Evolutionary conservation across 2,113 vertebrate species (phyloP).

Genomic region (Caranx melampygus): DNA sequence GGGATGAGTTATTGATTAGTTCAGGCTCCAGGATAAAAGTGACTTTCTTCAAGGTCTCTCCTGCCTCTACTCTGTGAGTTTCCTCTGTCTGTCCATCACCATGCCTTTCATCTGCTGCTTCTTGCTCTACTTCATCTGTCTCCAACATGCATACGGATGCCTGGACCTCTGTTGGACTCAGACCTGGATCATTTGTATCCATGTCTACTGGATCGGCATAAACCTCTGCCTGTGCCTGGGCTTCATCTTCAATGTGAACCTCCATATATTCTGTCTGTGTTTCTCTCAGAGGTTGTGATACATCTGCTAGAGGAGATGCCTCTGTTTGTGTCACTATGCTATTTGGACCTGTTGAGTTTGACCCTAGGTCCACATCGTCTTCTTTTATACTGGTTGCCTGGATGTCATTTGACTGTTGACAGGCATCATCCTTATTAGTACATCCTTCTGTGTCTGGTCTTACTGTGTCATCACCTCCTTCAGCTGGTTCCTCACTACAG

Average conservation of each 20-base stretch:
- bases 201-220: rapidly evolving
- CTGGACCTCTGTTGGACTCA: not conserved
- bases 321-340: not conserved
- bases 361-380: not conserved
- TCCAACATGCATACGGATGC: not conserved
- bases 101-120: not conserved
- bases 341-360: not conserved
- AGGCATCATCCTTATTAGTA: not conserved
- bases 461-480: not conserved
- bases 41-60: slow-evolving; percentile 65
- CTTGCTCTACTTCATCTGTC: not conserved
- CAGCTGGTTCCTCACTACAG: not conserved
- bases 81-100: not conserved
- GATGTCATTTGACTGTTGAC: not conserved
- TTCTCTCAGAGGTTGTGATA: not conserved
- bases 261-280: rapidly evolving
- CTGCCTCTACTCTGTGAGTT: not conserved
- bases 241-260: not conserved
- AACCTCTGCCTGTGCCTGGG: not conserved
- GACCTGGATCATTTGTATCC: not conserved
- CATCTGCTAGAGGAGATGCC: not conserved
- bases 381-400: not conserved
- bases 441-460: not conserved
- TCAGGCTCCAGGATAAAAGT: slow-evolving; percentile 72
- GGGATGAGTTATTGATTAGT: slow-evolving; percentile 45